phyloP scores from a whole-genome alignment of 2,113 vertebrate species.

The Urocitellus parryii region DNA sequence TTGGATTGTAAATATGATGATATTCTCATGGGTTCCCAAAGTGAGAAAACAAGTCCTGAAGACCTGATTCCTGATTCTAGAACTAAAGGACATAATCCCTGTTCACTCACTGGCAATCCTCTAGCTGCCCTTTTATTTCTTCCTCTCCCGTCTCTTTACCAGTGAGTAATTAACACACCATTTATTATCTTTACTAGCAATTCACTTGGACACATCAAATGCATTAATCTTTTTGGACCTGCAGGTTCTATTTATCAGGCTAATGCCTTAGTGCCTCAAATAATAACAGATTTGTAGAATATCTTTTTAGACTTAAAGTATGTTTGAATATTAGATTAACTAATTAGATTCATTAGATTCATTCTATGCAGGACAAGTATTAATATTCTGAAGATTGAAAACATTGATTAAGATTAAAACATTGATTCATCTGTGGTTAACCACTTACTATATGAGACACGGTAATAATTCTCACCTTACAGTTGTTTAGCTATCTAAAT shows the following conservation, averaged over 20 bases:
- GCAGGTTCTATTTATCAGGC: background rate
- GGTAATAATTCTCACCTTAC: background rate
- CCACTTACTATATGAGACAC: background rate
- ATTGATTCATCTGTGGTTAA: background rate
- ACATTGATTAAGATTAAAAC: background rate
- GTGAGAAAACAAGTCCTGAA: background rate
- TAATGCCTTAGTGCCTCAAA: background rate
- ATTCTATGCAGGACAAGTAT: background rate
- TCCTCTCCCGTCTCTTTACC: background rate
- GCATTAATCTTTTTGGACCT: background rate
- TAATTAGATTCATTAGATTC: background rate
- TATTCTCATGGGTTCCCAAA: background rate
- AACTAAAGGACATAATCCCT: background rate
- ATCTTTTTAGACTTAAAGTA: background rate
- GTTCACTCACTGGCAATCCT: background rate
- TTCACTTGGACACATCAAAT: background rate
- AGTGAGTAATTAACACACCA: background rate
- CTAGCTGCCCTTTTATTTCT: background rate
- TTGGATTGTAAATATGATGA: background rate
- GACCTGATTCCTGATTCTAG: background rate
- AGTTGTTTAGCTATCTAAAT: background rate
- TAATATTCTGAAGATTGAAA: background rate
- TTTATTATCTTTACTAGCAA: background rate
- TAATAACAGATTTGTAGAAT: background rate
- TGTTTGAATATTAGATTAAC: background rate